Evolutionary conservation across 1,140 invertebrate genomes (phyloP).

Genomic region (Asobara japonica): DNA sequence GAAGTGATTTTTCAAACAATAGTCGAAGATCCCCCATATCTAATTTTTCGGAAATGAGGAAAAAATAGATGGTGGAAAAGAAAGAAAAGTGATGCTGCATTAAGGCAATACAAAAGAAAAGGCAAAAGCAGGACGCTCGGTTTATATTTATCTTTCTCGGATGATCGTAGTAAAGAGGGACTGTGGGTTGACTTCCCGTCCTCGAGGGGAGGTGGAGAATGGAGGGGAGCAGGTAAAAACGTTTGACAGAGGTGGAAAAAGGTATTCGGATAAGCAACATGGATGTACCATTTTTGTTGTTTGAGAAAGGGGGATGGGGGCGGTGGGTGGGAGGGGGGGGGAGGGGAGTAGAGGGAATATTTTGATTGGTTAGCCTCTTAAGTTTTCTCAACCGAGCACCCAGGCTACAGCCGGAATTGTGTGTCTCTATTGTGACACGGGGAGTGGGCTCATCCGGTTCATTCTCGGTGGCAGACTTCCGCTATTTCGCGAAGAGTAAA

Average conservation of each 20-base stretch:
- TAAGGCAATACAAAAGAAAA: slow-evolving; percentile 6
- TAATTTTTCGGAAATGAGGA: background rate
- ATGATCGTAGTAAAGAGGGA: slow-evolving; percentile 21
- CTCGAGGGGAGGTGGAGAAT: slow-evolving; percentile 34
- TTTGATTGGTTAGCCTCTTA: slow-evolving; percentile 52
- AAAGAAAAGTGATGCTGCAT: slow-evolving; percentile 4
- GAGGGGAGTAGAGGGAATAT: slow-evolving; percentile 48
- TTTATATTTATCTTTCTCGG: slow-evolving; percentile 21
- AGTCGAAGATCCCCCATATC: slow-evolving; percentile 24
- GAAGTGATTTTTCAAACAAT: background rate
- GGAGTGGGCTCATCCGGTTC: slow-evolving; percentile 60
- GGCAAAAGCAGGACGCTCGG: slow-evolving; percentile 11
- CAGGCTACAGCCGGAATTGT: background rate
- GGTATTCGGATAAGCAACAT: slow-evolving; percentile 51
- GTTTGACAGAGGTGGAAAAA: slow-evolving; percentile 40
- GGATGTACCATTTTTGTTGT: slow-evolving; percentile 2
- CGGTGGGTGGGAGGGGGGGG: too few relatives aligned
- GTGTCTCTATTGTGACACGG: slow-evolving; percentile 47
- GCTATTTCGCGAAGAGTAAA: slow-evolving; percentile 55
- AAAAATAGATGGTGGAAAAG: too few relatives aligned
- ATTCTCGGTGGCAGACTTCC: slow-evolving; percentile 57
- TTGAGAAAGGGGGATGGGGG: background rate
- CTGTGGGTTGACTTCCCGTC: slow-evolving; percentile 29
- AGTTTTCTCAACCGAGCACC: background rate
- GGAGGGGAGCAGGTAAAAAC: slow-evolving; percentile 46